phyloP scores from a whole-genome alignment of 2,888 invertebrate genomes.

The Kuschelorhynchus macadamiae region DNA sequence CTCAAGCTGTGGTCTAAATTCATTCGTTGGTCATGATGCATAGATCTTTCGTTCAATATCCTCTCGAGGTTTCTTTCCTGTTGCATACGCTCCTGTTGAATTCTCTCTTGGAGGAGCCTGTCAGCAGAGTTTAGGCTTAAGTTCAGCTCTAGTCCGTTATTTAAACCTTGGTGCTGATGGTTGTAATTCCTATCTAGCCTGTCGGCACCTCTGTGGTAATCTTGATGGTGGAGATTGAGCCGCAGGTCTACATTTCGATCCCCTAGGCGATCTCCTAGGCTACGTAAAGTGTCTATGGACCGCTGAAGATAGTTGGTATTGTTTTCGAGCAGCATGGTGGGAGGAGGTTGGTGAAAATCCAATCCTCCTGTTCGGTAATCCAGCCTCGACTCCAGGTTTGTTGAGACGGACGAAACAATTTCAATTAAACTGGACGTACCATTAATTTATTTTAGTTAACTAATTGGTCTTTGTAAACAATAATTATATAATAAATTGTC shows the following conservation, averaged over 20 bases:
- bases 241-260: constrained; percentile 67
- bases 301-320: constrained; percentile 66
- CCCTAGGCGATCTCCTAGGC: constrained; percentile 66
- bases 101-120: constrained; percentile 61
- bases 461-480: constrained; percentile 3
- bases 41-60: constrained; percentile 62
- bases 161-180: constrained; percentile 51
- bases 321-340: constrained; percentile 64
- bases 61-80: constrained; percentile 64
- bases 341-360: constrained; percentile 66
- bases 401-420: constrained; percentile 22
- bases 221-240: constrained; percentile 64
- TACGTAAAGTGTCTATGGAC: constrained; percentile 67
- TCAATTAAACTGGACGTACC: neutral
- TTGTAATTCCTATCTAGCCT: constrained; percentile 54
- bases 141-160: constrained; percentile 64
- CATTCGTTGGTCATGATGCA: constrained; percentile 60
- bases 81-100: constrained; percentile 63
- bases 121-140: constrained; percentile 62
- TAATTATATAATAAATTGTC: constrained; percentile 28
- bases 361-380: constrained; percentile 67
- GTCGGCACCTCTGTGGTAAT: constrained; percentile 57
- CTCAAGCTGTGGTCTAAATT: constrained; percentile 61
- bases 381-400: constrained; percentile 66
- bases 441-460: too few species aligned